These are phyloP conservation scores for Bombus waltoni DNA, from an alignment of 1,140 invertebrate genomes.

Conservation along the genomic window DNA sequence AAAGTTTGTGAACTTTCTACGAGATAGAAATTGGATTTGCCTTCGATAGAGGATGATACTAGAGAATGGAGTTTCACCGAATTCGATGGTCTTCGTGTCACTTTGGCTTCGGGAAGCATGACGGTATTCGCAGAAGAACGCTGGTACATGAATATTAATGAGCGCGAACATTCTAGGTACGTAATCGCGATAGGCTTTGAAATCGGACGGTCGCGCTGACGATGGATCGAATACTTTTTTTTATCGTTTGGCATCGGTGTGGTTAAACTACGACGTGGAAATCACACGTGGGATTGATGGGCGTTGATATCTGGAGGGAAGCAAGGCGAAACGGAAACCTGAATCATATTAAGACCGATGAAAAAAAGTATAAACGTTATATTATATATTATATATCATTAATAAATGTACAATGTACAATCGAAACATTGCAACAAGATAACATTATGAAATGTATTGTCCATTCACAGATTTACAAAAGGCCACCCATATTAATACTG, in stretches of 20 bases:
- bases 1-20: slow-evolving; percentile 1
- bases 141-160: slow-evolving; percentile 56
- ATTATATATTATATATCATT: slow-evolving; percentile 68
- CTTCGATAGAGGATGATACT: not conserved
- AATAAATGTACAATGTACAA: slow-evolving; percentile 63
- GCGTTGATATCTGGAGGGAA: not conserved
- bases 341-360: slow-evolving; percentile 21
- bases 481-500: slow-evolving; percentile 74
- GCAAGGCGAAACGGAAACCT: not conserved
- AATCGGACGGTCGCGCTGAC: not conserved
- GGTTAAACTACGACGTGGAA: not conserved
- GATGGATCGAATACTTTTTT: not conserved
- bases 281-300: not conserved
- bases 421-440: slow-evolving; percentile 60
- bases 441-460: slow-evolving; percentile 56
- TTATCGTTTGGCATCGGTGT: not conserved
- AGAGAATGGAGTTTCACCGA: not conserved
- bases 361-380: slow-evolving; percentile 63
- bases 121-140: slow-evolving; percentile 9
- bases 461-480: slow-evolving; percentile 48
- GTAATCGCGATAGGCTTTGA: not conserved
- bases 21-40: not conserved
- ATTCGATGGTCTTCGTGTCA: not conserved
- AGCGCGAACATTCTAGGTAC: slow-evolving; percentile 23
- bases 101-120: not conserved